Evolutionary conservation across 2,113 vertebrate genomes (phyloP).

Genomic region (Sisor rabdophorus): DNA sequence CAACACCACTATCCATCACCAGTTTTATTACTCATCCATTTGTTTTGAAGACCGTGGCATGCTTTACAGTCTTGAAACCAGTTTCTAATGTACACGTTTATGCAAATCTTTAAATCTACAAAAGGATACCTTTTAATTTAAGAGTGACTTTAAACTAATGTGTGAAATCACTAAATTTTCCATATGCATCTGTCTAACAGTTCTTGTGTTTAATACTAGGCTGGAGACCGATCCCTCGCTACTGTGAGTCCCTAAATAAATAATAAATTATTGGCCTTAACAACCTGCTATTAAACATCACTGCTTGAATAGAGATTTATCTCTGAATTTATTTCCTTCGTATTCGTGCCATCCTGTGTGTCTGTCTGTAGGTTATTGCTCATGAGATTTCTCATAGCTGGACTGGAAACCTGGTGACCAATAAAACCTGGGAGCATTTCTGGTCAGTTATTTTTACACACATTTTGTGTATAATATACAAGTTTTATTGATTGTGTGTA

Average conservation of each 20-base stretch:
- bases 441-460: constrained; percentile 73
- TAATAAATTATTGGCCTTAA: too few species aligned
- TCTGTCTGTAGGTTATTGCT: constrained; percentile 81
- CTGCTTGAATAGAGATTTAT: too few species aligned
- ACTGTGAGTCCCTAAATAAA: constrained; percentile 84
- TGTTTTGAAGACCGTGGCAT: background rate
- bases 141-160: background rate
- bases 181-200: background rate
- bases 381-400: constrained; percentile 98
- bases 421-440: constrained; percentile 96
- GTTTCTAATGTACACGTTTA: background rate
- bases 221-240: constrained; percentile 90
- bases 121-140: background rate
- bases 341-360: background rate
- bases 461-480: background rate
- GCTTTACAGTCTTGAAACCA: background rate
- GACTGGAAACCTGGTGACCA: constrained; percentile 97
- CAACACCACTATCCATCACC: background rate
- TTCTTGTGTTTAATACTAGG: constrained; percentile 67
- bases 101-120: background rate
- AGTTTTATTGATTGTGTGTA: background rate
- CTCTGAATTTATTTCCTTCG: too few species aligned
- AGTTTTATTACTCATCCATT: background rate
- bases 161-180: background rate
- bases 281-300: background rate